A percentile compares a stretch with the other conserved stretches of the same genome.
Evolutionary conservation across 1,140 invertebrate species (phyloP).

Genomic region (Sycobia sp.): DNA sequence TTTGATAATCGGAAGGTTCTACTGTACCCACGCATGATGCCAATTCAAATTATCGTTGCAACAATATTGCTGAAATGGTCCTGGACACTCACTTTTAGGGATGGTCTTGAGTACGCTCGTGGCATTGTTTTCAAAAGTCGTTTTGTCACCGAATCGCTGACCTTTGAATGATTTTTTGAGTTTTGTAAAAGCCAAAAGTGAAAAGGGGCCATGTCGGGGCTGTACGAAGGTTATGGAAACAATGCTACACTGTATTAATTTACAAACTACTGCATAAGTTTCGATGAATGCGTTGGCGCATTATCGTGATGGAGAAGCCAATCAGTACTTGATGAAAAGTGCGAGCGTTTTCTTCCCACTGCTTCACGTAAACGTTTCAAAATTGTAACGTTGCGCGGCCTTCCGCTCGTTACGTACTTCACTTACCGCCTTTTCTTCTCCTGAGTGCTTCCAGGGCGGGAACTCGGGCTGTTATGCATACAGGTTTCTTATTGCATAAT

Average conservation of each 20-base stretch:
- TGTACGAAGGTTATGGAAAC: constrained; percentile 45
- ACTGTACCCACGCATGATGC: too few relatives aligned
- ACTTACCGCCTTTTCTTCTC: too few relatives aligned
- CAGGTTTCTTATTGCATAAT: too few relatives aligned
- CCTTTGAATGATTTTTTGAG: too few relatives aligned
- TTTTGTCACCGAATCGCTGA: not conserved
- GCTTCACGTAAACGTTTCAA: constrained; percentile 18
- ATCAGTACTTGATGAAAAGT: constrained; percentile 35
- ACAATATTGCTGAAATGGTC: not conserved
- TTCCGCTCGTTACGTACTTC: too few relatives aligned
- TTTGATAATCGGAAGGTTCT: too few relatives aligned
- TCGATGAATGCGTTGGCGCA: constrained; percentile 38
- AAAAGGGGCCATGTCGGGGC: constrained; percentile 42
- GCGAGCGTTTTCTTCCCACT: constrained; percentile 25
- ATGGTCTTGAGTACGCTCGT: not conserved
- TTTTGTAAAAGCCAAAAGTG: too few relatives aligned
- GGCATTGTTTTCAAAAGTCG: not conserved
- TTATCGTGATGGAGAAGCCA: constrained; percentile 49
- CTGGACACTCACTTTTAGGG: constrained; percentile 3
- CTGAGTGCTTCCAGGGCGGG: too few relatives aligned
- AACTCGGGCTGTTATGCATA: too few relatives aligned
- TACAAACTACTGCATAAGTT: constrained; percentile 38
- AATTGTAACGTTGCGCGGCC: too few relatives aligned
- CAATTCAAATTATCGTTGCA: too few relatives aligned
- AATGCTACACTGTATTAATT: constrained; percentile 38